A percentile compares a stretch with the other conserved stretches of the same genome.
These are phyloP conservation scores for Tryphoninae sp. DNA, from an alignment of 2,888 invertebrate genomes.

Conservation along the genomic window DNA sequence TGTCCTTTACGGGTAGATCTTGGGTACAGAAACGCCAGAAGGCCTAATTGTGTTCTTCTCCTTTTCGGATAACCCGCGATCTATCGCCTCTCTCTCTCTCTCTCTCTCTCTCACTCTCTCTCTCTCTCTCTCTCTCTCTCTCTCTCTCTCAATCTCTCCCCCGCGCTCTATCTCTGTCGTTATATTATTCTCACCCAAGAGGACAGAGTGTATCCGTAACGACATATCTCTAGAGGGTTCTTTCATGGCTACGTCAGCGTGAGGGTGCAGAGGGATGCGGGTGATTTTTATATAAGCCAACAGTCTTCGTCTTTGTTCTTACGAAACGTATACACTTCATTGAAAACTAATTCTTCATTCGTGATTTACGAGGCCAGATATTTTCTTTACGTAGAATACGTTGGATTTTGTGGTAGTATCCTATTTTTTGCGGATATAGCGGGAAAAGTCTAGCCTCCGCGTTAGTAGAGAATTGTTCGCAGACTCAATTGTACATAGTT, in stretches of 20 bases:
- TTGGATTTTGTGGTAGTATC: constrained; percentile 10
- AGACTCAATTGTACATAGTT: constrained; percentile 7
- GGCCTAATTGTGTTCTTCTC: constrained; percentile 78
- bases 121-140: constrained; percentile 11
- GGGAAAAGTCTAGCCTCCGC: not conserved
- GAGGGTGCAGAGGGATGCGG: constrained; percentile 18
- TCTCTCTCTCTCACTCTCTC: constrained; percentile 34
- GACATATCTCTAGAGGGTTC: constrained; percentile 48
- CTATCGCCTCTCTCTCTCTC: constrained; percentile 62
- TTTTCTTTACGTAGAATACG: constrained; percentile 5
- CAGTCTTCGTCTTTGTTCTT: constrained; percentile 44
- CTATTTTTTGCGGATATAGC: not conserved
- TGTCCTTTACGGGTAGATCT: constrained; percentile 73
- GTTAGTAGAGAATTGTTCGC: constrained; percentile 11
- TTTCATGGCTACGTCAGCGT: constrained; percentile 10
- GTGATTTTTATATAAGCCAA: constrained; percentile 43
- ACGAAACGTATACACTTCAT: constrained; percentile 4
- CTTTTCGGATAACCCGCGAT: constrained; percentile 75
- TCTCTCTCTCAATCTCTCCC: constrained; percentile 13
- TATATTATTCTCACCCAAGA: constrained; percentile 52
- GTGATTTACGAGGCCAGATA: constrained; percentile 1
- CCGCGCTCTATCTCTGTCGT: constrained; percentile 40
- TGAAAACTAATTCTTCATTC: constrained; percentile 5
- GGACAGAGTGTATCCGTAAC: constrained; percentile 47
- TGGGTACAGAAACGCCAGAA: constrained; percentile 65